A percentile compares a stretch with the other conserved stretches of the same genome.
Evolutionary conservation across 2,113 vertebrate species (phyloP).

Genomic region (Pluvialis apricaria): DNA sequence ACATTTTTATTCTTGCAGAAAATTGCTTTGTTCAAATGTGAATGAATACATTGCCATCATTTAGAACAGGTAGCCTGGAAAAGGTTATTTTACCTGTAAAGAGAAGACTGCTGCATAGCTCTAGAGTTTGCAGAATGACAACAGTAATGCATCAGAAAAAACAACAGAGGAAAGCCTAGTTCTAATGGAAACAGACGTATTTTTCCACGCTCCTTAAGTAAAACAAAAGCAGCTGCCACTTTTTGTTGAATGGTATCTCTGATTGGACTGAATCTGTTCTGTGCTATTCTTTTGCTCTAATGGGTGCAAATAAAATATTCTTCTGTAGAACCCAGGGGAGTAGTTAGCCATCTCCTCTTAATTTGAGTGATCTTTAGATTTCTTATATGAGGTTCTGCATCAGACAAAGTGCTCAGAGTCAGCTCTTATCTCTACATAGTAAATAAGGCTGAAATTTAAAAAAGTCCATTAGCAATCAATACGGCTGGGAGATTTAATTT

Average conservation of each 20-base stretch:
- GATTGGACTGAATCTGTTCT: neutral
- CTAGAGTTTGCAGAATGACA: neutral
- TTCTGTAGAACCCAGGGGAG: conserved; percentile 47
- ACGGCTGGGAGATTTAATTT: conserved; percentile 59
- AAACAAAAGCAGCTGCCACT: neutral
- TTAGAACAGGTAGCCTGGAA: neutral
- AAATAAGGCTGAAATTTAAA: conserved; percentile 68
- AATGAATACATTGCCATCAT: neutral
- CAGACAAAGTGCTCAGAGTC: conserved; percentile 63
- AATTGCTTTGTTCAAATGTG: neutral
- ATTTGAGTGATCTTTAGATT: conserved; percentile 71
- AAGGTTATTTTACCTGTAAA: neutral
- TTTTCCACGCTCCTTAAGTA: neutral
- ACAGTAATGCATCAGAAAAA: neutral
- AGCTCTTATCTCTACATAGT: conserved; percentile 58
- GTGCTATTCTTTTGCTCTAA: conserved; percentile 43
- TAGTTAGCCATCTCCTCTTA: conserved; percentile 64
- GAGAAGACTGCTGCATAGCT: neutral
- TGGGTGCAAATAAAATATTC: conserved; percentile 56
- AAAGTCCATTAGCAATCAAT: conserved; percentile 62
- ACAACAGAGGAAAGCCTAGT: neutral
- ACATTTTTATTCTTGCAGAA: neutral
- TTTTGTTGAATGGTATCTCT: neutral
- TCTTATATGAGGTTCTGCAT: conserved; percentile 46
- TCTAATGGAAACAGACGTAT: neutral